Base-by-base conservation (phyloP, 2,888 invertebrate genomes). In the Rhimphoctona megacephalus region DNA sequence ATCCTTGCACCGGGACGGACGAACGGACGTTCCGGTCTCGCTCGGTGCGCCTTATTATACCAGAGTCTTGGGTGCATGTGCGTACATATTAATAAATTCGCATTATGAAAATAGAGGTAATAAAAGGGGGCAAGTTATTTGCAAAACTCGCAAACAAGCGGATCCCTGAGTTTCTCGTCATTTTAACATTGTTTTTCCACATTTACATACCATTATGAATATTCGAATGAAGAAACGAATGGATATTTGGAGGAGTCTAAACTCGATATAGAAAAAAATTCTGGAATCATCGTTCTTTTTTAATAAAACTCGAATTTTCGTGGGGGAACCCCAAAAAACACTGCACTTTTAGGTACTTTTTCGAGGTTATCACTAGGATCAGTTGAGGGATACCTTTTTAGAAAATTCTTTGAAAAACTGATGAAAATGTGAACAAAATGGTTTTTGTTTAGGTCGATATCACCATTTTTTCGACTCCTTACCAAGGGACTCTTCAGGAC, bases 1-100 rank as follows among this genome's bases (percentile, higher is more conserved):
- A 88, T 83, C 83, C 81, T 87, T 87, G 85, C 85, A 76, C 83
- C 85, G 83, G 85, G 79, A 83, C 73, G 81, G 72, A 72, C 70
- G 46, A 77, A 77, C 82, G 69, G 82, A 82, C 85, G 80, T 52
- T 69, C 76, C 85, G 69, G 80, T 80, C 84, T 84, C 67, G 83
- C 83, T 72, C 46, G 57, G 79, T 76, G 70, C 69, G 54, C 61
- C 64, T 69, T 70, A 64, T 84, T 69, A 76, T 22, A 72, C n/a
- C 39, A 33, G 25, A 64, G 72, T 72, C 30, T 11, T 49, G 22
- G 22, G 64, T n/a, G 46, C 36, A n/a, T 30, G 46, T 52, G 19
- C 17, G 22, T 57, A 9, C 22, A 25, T 57, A 19, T 22, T n/a
- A 33, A 36, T 52, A 72, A 33, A 36, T 52, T 49, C 52, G 22